A percentile compares a stretch with the other conserved stretches of the same genome.
Evolutionary conservation across 2,888 invertebrate genomes (phyloP).

Genomic region (Acleris emargana): DNA sequence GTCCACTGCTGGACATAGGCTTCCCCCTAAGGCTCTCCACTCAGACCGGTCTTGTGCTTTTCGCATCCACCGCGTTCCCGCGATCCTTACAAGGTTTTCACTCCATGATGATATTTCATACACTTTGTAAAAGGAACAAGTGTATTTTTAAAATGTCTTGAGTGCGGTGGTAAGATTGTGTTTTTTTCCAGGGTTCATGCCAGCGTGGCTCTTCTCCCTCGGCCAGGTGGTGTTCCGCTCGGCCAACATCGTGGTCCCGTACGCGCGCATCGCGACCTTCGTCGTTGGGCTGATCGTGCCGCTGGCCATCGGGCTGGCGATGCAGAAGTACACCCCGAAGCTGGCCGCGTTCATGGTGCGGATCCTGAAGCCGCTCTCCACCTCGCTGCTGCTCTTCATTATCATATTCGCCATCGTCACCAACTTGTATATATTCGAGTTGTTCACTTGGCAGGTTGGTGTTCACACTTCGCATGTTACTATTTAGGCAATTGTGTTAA

Average conservation of each 20-base stretch:
- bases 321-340: constrained; percentile 88
- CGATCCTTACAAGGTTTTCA: no score
- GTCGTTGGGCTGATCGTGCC: constrained; percentile 91
- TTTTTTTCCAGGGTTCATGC: constrained; percentile 89
- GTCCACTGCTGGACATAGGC: no score
- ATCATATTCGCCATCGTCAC: constrained; percentile 93
- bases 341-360: constrained; percentile 88
- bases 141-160: no score
- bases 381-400: constrained; percentile 91
- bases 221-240: constrained; percentile 90
- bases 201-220: constrained; percentile 94
- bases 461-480: no score
- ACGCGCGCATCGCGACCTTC: constrained; percentile 88
- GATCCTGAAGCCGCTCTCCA: constrained; percentile 93
- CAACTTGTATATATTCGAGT: constrained; percentile 94
- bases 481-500: no score
- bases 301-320: constrained; percentile 78
- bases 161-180: no score
- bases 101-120: no score
- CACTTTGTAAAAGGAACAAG: no score
- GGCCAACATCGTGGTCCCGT: constrained; percentile 90
- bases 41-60: no score
- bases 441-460: constrained; percentile 94
- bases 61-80: no score
- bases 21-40: no score